Base-by-base conservation (phyloP, 1,140 invertebrate genomes). In the Lepidurus couesii region DNA sequence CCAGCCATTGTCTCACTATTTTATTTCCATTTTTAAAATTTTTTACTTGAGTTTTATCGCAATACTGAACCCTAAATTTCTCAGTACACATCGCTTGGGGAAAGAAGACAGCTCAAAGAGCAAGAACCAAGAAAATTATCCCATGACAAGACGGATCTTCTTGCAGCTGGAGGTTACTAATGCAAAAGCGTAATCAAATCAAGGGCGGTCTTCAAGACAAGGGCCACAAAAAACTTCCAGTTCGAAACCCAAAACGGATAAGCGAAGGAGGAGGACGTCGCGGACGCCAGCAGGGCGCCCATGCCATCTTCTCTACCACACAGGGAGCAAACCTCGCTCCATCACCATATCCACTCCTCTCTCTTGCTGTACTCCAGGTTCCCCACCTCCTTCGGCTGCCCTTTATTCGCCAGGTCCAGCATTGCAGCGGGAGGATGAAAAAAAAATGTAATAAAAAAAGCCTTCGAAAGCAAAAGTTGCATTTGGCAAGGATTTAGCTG, bases 211-310 rank as follows among this genome's bases (percentile, higher is more conserved):
- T 65, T 16, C 53, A 65, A 65, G 53, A 65, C 53, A 65, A 65
- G 9, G 21, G 53, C 21, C 21, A 11, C 13, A 65, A 65, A 65
- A 65, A 65, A 65, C 16, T 21, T 65, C 53, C 53, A 65, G 16
- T 65, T 65, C 53, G 53, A 65, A 65, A 16, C 53, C 53, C 53
- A 9, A 65, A 65, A 65, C 53, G 53, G 53, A 65, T 65, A 65
- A 9, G 21, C 9, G 53, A 65, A 65, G 53, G n/a, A 65, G 21
- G 47, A 65, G 16, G 53, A 65, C 53, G 53, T 65, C 53, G 53
- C 53, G 53, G 53, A 65, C 53, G 53, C 53, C 53, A 65, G 53
- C 53, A 65, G 53, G 53, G 53, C 53, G 53, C 53, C 53, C 53
- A 65, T 65, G 53, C 53, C 53, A 65, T 65, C 53, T 65, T 65